Evolutionary conservation across 2,113 vertebrate genomes (phyloP).

Genomic region (Orcinus orca): DNA sequence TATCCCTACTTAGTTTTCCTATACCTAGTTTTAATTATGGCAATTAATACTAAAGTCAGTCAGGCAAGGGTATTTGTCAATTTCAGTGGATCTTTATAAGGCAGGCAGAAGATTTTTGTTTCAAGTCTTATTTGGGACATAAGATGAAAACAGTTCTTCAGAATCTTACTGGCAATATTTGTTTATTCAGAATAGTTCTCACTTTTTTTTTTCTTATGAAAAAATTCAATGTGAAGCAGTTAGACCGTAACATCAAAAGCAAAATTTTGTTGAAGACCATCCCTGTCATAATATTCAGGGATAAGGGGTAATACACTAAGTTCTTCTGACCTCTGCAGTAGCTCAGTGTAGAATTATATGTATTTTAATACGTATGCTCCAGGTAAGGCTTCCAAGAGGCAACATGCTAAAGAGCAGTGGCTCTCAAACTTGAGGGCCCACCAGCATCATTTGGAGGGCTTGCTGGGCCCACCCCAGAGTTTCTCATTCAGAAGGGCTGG

Average conservation of each 20-base stretch:
- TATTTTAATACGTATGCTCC: neutral
- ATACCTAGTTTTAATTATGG: constrained; percentile 18
- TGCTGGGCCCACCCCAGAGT: neutral
- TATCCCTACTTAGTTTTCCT: constrained; percentile 52
- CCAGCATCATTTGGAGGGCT: neutral
- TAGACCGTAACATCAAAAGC: neutral
- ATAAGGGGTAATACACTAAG: neutral
- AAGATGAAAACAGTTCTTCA: neutral
- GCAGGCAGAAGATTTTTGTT: constrained; percentile 16
- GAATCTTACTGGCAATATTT: constrained; percentile 20
- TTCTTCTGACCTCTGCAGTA: neutral
- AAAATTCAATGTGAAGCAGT: neutral
- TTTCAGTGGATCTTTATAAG: constrained; percentile 54
- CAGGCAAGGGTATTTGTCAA: constrained; percentile 48
- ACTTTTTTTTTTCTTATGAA: neutral
- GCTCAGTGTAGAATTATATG: neutral
- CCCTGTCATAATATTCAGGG: neutral
- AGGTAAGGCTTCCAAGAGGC: neutral
- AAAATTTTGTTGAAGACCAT: neutral
- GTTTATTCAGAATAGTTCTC: neutral
- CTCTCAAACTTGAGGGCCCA: neutral
- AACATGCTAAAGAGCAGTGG: neutral
- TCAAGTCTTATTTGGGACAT: neutral
- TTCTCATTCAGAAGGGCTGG: neutral
- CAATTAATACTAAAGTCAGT: constrained; percentile 47